Conservation (phyloP, 2,888 invertebrate species). For the Drepana falcataria region DNA sequence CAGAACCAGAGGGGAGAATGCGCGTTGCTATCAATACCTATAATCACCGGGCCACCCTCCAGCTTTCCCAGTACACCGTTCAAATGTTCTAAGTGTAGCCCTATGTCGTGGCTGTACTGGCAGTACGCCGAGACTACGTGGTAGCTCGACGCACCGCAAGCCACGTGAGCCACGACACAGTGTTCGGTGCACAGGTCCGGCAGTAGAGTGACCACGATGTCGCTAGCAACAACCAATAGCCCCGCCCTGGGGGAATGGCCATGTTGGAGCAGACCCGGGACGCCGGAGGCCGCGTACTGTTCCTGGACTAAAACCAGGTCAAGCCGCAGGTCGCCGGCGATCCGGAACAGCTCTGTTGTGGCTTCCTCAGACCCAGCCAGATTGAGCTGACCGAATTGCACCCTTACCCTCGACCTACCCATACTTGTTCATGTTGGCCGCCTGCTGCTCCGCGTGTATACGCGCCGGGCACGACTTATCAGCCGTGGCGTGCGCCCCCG, state of each 20-base stretch:
- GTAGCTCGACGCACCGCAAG: background rate
- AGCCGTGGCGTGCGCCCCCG: conserved; percentile 11
- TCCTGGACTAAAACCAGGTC: conserved; percentile 17
- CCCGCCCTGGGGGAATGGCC: conserved; percentile 14
- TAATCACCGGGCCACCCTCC: conserved; percentile 1
- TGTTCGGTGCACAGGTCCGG: conserved; percentile 12
- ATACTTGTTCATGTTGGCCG: conserved; percentile 5
- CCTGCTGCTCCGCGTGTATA: conserved; percentile 8
- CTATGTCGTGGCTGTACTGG: conserved; percentile 15
- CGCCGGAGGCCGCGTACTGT: conserved; percentile 11
- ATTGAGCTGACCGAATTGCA: conserved; percentile 19
- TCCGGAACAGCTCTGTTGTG: conserved; percentile 13
- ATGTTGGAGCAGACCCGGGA: conserved; percentile 1
- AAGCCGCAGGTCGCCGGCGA: conserved; percentile 7
- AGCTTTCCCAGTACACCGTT: conserved; percentile 8
- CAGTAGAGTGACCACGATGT: conserved; percentile 8
- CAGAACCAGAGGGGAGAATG: conserved; percentile 22
- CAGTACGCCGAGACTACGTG: conserved; percentile 18
- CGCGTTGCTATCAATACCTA: conserved; percentile 21
- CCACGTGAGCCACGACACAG: conserved; percentile 12
- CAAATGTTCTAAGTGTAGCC: conserved; percentile 12
- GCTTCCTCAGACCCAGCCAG: conserved; percentile 13
- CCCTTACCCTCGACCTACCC: background rate
- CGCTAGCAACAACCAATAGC: conserved; percentile 2
- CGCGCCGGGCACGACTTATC: conserved; percentile 16